These are phyloP conservation scores for Asteroscopus sphinx DNA, from an alignment of 2,888 invertebrate genomes.

Conservation along the genomic window DNA sequence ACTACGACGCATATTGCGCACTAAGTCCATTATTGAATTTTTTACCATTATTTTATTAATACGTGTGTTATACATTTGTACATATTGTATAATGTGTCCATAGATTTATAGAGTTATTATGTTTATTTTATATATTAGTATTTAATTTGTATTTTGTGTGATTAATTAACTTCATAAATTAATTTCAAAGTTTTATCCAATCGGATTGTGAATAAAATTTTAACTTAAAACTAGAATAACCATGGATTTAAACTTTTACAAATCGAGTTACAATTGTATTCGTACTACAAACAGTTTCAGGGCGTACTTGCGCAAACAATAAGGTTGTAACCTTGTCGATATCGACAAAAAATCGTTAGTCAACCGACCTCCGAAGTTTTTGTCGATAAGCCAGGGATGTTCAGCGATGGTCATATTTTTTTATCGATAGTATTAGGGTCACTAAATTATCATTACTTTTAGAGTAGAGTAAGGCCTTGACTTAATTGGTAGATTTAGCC, in stretches of 20 bases:
- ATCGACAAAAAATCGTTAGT: conserved; percentile 58
- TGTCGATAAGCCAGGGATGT: conserved; percentile 58
- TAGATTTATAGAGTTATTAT: too few species aligned
- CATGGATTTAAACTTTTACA: conserved; percentile 41
- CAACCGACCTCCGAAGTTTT: conserved; percentile 56
- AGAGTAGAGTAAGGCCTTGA: conserved; percentile 55
- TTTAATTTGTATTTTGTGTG: too few species aligned
- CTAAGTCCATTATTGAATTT: too few species aligned
- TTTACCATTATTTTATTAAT: too few species aligned
- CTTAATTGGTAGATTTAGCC: conserved; percentile 48
- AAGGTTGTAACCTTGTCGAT: conserved; percentile 59
- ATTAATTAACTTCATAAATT: too few species aligned
- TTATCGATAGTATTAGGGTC: conserved; percentile 57
- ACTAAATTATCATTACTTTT: conserved; percentile 48
- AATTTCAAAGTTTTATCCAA: too few species aligned
- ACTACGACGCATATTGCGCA: too few species aligned
- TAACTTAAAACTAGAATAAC: conserved; percentile 20
- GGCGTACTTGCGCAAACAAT: conserved; percentile 53
- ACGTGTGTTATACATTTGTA: too few species aligned
- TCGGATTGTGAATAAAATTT: neutral
- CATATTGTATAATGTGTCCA: too few species aligned
- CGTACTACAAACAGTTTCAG: conserved; percentile 44
- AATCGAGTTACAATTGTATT: conserved; percentile 27
- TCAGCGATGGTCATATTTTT: conserved; percentile 58
- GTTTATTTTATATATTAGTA: too few species aligned